Base-by-base conservation (phyloP, 1,140 invertebrate genomes). In the Maniola jurtina region DNA sequence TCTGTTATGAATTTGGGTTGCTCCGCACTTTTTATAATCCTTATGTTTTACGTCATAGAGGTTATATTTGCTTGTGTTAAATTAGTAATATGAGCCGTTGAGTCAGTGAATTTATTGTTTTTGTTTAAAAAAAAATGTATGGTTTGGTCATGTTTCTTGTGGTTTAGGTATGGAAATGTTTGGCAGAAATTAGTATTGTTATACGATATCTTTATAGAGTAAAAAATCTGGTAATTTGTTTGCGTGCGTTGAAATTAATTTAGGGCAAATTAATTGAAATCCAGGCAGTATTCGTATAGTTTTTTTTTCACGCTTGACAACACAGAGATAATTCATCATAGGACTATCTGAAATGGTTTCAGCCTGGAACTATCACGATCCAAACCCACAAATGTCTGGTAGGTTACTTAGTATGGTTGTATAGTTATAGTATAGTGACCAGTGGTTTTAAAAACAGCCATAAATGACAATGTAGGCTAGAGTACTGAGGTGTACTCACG, bases 31-130 rank as follows among this genome's bases (percentile, higher is more conserved):
- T 67, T 64, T 61, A 58, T 63, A 45, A 61, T 52, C 59, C 69
- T 70, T 76, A 79, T 67, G 9, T 11, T 48, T 58, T 47, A 36
- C 0, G 13, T 2, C 9, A 57, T 68, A 68, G 60, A 40, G 58
- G 38, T 36, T 4, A 16, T 61, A 36, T 55, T 71, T 7, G 48
- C 7, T 75, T 79, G 73, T 71, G 67, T 75, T 76, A 70, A 77
- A 82, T 79, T 76, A 66, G 83, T 81, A 83, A 84, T 67, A 63
- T 69, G 83, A 83, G 66, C 70, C 69, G 73, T 70, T 71, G 68
- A 68, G 80, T 77, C 76, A 82, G 77, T 77, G 77, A 71, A 79
- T 81, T 79, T 75, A 73, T 75, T 67, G 48, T 63, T 68, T 68
- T 55, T 63, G 13, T 38, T 68, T 62, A 71, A 72, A 74, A 74